Evolutionary conservation across 2,888 invertebrate species (phyloP), one percentile per base, ranked within the genome.

Genomic region (Seira sanloemensis): DNA sequence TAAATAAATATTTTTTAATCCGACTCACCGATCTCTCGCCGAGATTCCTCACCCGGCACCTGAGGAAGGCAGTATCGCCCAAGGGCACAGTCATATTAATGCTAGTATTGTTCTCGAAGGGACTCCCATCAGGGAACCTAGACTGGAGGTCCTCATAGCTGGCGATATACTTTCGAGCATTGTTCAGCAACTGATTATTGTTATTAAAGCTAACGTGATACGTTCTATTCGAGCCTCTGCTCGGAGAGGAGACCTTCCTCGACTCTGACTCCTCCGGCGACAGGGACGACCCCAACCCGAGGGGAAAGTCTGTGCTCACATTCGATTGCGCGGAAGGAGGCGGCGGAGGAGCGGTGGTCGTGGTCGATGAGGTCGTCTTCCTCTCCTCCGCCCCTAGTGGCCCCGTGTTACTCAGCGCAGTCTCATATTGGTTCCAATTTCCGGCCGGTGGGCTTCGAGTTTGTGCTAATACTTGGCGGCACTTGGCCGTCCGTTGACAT

Each of bases 21-120:
- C 37, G 37, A 66, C 80, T 80, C 90, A 94, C 94, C 90, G 94
- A 94, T 90, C 96, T 92, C 91, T 96, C 96, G 89, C 94, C 94
- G 88, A 95, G 93, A 92, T 94, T 93, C 83, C 95, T 93, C 90
- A 96, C 95, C 90, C 95, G 94, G 91, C 96, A 96, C 91, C 95
- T 95, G 90, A 96, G 93, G 92, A 94, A 96, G 88, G 95, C 96
- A 58, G 94, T 94, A 78, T 94, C 94, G 72, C 96, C 96, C 86
- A 95, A 93, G 91, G 95, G 95, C 89, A 94, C 95, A 71, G 95
- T 94, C 88, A 95, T 94, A 91, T 95, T 95, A 89, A 94, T 94
- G 87, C 94, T 93, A 81, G 95, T 95, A 91, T 94, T 94, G 93
- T 95, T 95, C 91, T 95, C 94, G 89, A 90, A 90, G 24, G 91